Base-by-base conservation (phyloP, 2,888 invertebrate genomes). In the Antheraea assamensis region DNA sequence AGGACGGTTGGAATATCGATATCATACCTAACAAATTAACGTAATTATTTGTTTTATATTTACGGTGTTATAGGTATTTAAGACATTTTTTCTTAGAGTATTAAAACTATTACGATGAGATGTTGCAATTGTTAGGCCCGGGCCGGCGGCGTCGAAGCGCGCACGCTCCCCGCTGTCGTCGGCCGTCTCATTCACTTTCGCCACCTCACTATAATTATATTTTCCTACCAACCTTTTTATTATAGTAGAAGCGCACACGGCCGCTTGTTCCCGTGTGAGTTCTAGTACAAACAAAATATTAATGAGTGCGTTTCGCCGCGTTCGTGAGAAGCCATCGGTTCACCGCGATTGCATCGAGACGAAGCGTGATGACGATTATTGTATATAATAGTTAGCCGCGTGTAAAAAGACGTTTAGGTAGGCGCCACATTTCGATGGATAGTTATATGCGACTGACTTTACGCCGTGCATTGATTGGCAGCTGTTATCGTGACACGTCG, bases 11-110 rank as follows among this genome's bases (percentile, higher is more conserved):
- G 91, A 90, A 90, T 90, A 92, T 91, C 92, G 92, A 93, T 93
- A 93, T 94, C 94, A 94, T 94, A 94, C 94, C 94, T 93, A 92
- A 94, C 93, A 93, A 94, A 92, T 91, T 93, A 93, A 94, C 93
- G 91, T 94, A 93, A 94, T 92, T 91, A 92, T 94, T 94, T 92
- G 93, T 94, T 94, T 94, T 94, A 93, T 93, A 94, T 93, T 94
- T 94, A 94, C 93, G 94, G 94, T 94, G 93, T 94, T 94, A 92
- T 94, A 94, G 94, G 92, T 92, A 92, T 90, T 93, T 94, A 94
- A 94, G 94, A 93, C 94, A 93, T 94, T 94, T 93, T 92, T 94
- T 94, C 94, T 93, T 94, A 94, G 93, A 92, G 91, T 94, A 93
- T 94, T 94, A 93, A n/a, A 94, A 94, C 94, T 92, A 92, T 91